Percentiles rank a stretch among this genome's conserved stretches.
Evolutionary conservation across 2,113 vertebrate species (phyloP).

Genomic region (Myiozetetes cayanensis): DNA sequence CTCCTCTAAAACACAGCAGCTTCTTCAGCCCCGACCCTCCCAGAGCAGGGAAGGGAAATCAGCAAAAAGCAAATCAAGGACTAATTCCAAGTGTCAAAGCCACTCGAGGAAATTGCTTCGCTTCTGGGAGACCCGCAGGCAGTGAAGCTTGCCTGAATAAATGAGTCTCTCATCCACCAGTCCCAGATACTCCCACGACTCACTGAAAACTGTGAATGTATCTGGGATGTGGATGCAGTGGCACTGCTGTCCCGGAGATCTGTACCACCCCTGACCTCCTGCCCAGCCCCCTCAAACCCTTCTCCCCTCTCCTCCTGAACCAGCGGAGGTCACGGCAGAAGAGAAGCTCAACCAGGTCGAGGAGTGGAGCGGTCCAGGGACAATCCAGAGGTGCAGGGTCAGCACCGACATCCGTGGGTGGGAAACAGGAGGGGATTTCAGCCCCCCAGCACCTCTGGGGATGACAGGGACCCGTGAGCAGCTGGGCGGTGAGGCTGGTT

Average conservation of each 20-base stretch:
- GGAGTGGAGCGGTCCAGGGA: rapidly evolving
- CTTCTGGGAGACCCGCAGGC: constrained; percentile 28
- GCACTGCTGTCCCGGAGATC: not conserved
- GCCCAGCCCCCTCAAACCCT: not conserved
- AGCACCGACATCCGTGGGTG: rapidly evolving
- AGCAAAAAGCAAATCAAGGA: not conserved
- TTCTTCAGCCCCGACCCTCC: not conserved
- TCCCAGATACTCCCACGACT: rapidly evolving
- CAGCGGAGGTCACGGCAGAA: not conserved
- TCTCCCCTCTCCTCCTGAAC: not conserved
- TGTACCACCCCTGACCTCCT: rapidly evolving
- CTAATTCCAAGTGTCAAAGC: constrained; percentile 19
- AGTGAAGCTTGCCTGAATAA: not conserved
- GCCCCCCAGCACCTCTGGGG: not conserved
- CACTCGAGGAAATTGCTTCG: not conserved
- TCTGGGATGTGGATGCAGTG: rapidly evolving
- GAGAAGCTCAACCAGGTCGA: rapidly evolving
- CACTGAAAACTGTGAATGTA: rapidly evolving
- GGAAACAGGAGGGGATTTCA: not conserved
- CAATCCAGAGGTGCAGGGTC: rapidly evolving
- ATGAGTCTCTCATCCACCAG: not conserved
- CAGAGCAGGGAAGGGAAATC: not conserved
- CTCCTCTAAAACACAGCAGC: rapidly evolving
- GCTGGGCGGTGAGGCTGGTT: not conserved
- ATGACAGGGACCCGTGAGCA: not conserved